Conservation (phyloP, 1,140 invertebrate species). For the Hestina assimilis region DNA sequence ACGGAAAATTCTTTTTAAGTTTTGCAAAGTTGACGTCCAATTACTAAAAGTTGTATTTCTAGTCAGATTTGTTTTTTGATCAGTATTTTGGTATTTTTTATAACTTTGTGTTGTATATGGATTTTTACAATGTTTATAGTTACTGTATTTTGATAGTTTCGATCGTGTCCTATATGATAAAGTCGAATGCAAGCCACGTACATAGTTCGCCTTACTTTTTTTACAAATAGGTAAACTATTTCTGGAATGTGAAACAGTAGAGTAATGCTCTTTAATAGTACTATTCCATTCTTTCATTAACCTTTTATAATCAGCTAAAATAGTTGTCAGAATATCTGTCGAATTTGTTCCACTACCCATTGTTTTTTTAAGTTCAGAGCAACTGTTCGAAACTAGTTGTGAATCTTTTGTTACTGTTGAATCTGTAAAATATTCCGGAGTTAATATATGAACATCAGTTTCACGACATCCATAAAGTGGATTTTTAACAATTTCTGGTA, state of each 20-base stretch:
- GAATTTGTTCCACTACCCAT: constrained; percentile 44
- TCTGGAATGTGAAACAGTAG: constrained; percentile 50
- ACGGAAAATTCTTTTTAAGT: constrained; percentile 56
- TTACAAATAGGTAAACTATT: constrained; percentile 44
- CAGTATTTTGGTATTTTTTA: constrained; percentile 34
- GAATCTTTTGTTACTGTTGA: constrained; percentile 55
- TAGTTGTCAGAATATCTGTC: constrained; percentile 49
- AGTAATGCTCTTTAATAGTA: constrained; percentile 67
- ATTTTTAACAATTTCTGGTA: constrained; percentile 61
- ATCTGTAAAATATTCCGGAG: constrained; percentile 48
- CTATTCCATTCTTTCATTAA: constrained; percentile 77
- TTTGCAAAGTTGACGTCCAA: constrained; percentile 52
- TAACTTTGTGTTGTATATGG: constrained; percentile 38
- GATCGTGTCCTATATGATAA: constrained; percentile 45
- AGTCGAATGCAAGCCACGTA: constrained; percentile 63
- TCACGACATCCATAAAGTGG: constrained; percentile 63
- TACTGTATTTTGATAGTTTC: constrained; percentile 22
- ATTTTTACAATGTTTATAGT: constrained; percentile 39
- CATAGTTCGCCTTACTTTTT: constrained; percentile 54
- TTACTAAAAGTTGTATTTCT: constrained; percentile 46
- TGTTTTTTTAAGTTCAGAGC: constrained; percentile 65
- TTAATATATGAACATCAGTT: constrained; percentile 48
- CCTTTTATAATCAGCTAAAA: constrained; percentile 69
- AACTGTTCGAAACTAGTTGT: constrained; percentile 62
- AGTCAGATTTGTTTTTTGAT: constrained; percentile 40